phyloP scores from a whole-genome alignment of 2,797 vertebrate species.

The Characodon lateralis region DNA sequence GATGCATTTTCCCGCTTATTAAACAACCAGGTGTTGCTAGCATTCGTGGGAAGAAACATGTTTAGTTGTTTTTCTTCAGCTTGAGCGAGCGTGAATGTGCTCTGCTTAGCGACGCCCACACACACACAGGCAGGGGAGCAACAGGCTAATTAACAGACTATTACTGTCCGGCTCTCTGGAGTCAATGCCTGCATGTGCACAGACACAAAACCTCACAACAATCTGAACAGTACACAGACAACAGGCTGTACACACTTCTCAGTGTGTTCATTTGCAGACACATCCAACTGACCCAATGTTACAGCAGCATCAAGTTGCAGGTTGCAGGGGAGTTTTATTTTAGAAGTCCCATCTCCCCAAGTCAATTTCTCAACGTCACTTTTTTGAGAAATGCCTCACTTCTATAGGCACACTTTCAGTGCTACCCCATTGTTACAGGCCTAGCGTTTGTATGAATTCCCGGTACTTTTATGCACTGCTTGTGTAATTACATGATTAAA shows the following conservation, averaged over 20 bases:
- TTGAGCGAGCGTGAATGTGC: constrained; percentile 24
- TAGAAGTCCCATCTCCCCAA: constrained; percentile 9
- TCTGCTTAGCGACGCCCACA: constrained; percentile 48
- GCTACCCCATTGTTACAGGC: not conserved
- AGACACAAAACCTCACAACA: constrained; percentile 42
- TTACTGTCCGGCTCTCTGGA: constrained; percentile 57
- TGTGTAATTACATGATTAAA: not conserved
- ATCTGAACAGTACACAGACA: constrained; percentile 38
- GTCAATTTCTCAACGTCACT: constrained; percentile 54
- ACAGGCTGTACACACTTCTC: constrained; percentile 25
- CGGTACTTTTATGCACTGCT: not conserved
- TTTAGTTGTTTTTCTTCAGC: constrained; percentile 61
- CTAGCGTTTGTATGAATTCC: not conserved
- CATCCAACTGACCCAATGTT: constrained; percentile 34
- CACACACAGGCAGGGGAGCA: constrained; percentile 60
- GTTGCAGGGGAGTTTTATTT: constrained; percentile 43
- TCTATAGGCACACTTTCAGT: not conserved
- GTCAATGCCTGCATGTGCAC: constrained; percentile 1
- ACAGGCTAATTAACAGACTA: constrained; percentile 70
- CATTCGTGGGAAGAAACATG: constrained; percentile 52
- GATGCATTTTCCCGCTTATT: constrained; percentile 24
- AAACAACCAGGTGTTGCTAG: constrained; percentile 41
- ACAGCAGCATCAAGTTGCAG: constrained; percentile 27
- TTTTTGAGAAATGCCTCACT: constrained; percentile 39
- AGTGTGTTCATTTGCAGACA: constrained; percentile 40